These are phyloP conservation scores for Drosophila leonis DNA, from an alignment of 2,888 invertebrate genomes.

Conservation along the genomic window DNA sequence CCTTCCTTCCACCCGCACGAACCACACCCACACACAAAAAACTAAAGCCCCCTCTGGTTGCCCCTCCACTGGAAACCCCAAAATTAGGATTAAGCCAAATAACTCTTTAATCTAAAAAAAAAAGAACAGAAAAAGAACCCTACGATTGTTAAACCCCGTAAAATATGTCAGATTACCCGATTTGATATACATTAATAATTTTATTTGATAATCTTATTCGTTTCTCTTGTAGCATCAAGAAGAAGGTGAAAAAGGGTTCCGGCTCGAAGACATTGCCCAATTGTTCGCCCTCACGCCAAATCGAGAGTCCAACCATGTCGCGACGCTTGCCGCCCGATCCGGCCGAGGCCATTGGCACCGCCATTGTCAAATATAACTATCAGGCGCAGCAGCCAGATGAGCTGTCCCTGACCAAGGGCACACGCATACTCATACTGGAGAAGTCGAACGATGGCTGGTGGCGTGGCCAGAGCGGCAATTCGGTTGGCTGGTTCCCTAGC, in stretches of 20 bases:
- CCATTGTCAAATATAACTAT: slow-evolving; percentile 98
- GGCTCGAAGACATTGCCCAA: slow-evolving; percentile 95
- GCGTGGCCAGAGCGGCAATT: slow-evolving; percentile 93
- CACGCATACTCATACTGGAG: slow-evolving; percentile 96
- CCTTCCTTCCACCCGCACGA: slow-evolving; percentile 31
- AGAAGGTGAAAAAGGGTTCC: slow-evolving; percentile 93
- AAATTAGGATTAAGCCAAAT: slow-evolving; percentile 17
- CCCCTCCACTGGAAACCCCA: slow-evolving; percentile 17
- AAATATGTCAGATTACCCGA: not conserved
- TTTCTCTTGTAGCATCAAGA: slow-evolving; percentile 90
- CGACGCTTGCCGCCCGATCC: slow-evolving; percentile 92
- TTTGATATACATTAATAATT: not conserved
- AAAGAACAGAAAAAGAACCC: not conserved
- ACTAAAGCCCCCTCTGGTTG: slow-evolving; percentile 33
- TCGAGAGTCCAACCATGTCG: slow-evolving; percentile 92
- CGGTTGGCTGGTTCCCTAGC: slow-evolving; percentile 96
- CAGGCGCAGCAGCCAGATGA: slow-evolving; percentile 98
- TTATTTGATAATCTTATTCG: slow-evolving; percentile 1
- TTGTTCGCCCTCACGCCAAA: slow-evolving; percentile 93
- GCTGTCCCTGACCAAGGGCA: slow-evolving; percentile 96
- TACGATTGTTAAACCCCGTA: not conserved
- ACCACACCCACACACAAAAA: slow-evolving; percentile 33
- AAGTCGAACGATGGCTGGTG: slow-evolving; percentile 99
- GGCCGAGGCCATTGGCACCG: slow-evolving; percentile 93
- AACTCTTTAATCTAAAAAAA: not conserved